Base-by-base conservation (phyloP, 2,797 vertebrate species). In the Enteromius argenteus region DNA sequence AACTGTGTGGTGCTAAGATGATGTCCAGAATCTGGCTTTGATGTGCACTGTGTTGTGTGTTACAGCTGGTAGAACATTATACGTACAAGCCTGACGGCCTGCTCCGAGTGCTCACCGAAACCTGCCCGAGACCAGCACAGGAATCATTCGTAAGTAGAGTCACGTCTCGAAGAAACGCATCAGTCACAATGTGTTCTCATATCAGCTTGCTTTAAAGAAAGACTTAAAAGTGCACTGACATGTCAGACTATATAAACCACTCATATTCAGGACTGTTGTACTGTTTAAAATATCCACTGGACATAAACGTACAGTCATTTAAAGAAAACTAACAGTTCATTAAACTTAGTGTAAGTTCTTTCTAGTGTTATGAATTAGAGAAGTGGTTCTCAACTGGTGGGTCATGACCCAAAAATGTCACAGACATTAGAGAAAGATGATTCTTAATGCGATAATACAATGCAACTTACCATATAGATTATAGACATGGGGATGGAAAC, bases 41-140 rank as follows among this genome's bases (percentile, higher is more conserved):
- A 83, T 68, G 30, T 71, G 42, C 39, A 81, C 35, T 11, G 51
- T 84, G 32, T 62, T 85, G 42, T 51, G 13, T 53, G 19, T 42
- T 88, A 88, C 87, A 99, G 98, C 91, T 99, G 88, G 97, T 99
- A 68, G 98, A 99, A 83, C 98, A 99, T 90, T 99, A 99, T 91
- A 98, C 97, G 0, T 99, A 99, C 90, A 99, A 99, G 91, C 94
- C 98, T 30, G 98, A 99, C 17, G 98, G 98, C 44, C 94, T 99
- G 21, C 91, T 98, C 81, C 92, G 96, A 75, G 96, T 97, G 72
- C 94, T 99, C n/a, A 98, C 96, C 0, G 93, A 97, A 51, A 91
- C 97, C 1, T 98, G 97, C 89, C 88, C 94, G 32, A 92, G 94
- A 83, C 90, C 93, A 6, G 0, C 75, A 14, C 56, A 71, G 11